Evolutionary conservation across 2,113 vertebrate genomes (phyloP).

Genomic region (Struthidea cinerea): DNA sequence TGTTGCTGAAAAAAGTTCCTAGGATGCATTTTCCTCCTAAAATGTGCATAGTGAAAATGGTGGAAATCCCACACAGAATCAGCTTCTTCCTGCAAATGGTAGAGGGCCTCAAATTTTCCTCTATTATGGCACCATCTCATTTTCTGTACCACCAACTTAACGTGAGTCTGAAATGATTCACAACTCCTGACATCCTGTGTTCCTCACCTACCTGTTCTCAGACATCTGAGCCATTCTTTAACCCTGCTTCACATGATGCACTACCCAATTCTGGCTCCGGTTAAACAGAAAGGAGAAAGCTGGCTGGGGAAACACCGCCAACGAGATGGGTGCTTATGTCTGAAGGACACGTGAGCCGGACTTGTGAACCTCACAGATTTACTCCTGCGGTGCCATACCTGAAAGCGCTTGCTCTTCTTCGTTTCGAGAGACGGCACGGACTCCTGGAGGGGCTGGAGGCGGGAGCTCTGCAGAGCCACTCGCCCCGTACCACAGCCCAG

Average conservation of each 20-base stretch:
- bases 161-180: not conserved
- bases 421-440: not conserved
- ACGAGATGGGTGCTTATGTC: not conserved
- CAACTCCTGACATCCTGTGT: not conserved
- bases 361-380: not conserved
- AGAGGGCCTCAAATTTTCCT: not conserved
- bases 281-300: not conserved
- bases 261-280: not conserved
- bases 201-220: not conserved
- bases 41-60: not conserved
- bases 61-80: not conserved
- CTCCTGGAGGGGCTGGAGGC: not conserved
- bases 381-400: not conserved
- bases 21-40: not conserved
- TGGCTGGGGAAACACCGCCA: not conserved
- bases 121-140: not conserved
- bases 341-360: not conserved
- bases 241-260: accelerated
- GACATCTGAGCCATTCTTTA: not conserved
- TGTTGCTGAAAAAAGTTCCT: not conserved
- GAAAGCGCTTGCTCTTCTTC: not conserved
- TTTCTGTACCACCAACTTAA: not conserved
- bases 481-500: not conserved
- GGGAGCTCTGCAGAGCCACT: not conserved
- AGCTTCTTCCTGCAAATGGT: not conserved